Evolutionary conservation across 2,888 invertebrate species (phyloP).

Genomic region (Hirudinaria manillensis): DNA sequence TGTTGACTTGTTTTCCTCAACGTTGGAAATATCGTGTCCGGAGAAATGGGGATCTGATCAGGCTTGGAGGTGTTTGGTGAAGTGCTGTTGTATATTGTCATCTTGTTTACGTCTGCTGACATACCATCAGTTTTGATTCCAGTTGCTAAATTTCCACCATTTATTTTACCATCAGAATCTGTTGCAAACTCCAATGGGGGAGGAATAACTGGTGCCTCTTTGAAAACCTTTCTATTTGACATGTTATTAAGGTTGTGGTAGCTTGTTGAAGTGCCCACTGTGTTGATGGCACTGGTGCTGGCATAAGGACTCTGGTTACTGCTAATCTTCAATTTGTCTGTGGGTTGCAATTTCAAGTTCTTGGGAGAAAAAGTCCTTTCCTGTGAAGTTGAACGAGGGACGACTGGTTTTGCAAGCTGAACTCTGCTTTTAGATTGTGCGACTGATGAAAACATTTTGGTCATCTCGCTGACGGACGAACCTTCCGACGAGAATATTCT

Average conservation of each 20-base stretch:
- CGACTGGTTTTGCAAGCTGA: neutral
- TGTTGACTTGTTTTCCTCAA: constrained; percentile 7
- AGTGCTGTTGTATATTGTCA: neutral
- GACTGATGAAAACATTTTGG: neutral
- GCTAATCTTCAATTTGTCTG: neutral
- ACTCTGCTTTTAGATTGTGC: neutral
- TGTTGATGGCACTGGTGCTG: neutral
- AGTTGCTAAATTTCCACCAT: neutral
- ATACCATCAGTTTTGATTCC: neutral
- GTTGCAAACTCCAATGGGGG: neutral
- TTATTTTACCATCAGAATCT: neutral
- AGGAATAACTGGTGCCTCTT: neutral
- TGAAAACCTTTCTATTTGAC: neutral
- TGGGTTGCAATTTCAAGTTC: neutral
- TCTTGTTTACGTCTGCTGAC: neutral
- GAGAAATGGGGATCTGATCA: neutral
- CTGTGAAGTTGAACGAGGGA: neutral
- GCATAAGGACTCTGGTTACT: neutral
- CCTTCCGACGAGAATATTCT: neutral
- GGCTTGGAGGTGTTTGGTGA: neutral
- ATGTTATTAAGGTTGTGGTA: neutral
- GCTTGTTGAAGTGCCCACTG: neutral
- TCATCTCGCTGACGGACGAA: neutral
- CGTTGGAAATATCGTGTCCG: constrained; percentile 16
- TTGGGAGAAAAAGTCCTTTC: neutral